Evolutionary conservation across 2,888 invertebrate genomes (phyloP).

Genomic region (Coelogynopora nodosa): DNA sequence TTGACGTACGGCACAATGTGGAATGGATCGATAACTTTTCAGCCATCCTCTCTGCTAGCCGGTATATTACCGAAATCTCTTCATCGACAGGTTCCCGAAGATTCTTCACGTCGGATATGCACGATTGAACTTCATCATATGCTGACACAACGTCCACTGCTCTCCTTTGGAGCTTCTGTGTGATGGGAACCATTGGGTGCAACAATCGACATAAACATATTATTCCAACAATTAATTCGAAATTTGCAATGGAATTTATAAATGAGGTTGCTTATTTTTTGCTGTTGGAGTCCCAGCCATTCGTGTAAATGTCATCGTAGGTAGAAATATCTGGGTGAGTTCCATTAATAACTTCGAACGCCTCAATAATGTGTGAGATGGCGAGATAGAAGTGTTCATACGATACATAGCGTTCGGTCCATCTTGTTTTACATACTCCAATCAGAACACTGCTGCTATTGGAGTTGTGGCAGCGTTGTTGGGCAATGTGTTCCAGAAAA

Average conservation of each 20-base stretch:
- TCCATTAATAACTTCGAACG: neutral
- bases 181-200: neutral
- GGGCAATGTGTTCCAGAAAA: neutral
- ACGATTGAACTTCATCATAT: constrained; percentile 14
- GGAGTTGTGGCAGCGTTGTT: neutral
- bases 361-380: neutral
- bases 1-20: too few species aligned
- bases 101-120: too few species aligned
- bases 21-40: too few species aligned
- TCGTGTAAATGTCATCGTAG: neutral
- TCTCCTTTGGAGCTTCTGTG: neutral
- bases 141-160: neutral
- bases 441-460: neutral
- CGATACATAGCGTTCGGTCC: neutral
- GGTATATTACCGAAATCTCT: too few species aligned
- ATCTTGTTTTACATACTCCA: neutral
- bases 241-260: neutral
- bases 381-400: neutral
- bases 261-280: neutral
- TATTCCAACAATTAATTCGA: neutral
- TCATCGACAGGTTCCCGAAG: too few species aligned
- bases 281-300: neutral
- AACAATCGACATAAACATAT: too few species aligned
- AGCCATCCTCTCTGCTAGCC: too few species aligned
- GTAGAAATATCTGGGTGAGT: neutral